phyloP scores from a whole-genome alignment of 1,140 invertebrate species.

The Drosophila mayri region DNA sequence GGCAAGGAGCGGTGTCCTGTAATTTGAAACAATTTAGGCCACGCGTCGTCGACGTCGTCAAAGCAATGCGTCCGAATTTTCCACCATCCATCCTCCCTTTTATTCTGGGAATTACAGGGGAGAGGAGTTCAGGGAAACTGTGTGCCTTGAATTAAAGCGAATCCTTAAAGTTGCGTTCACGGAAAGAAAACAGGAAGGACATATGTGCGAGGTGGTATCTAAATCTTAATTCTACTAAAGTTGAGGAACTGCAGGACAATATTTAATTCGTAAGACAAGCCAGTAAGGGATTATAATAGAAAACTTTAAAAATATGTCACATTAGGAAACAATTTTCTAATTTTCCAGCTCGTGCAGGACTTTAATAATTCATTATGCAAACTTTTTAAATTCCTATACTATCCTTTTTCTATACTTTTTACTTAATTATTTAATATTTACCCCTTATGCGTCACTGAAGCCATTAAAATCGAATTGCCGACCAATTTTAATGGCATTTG shows the following conservation, averaged over 20 bases:
- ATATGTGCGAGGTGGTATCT: background rate
- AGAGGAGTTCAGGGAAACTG: conserved; percentile 1
- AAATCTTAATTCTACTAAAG: too few species aligned
- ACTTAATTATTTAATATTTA: conserved; percentile 3
- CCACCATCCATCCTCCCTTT: conserved; percentile 29
- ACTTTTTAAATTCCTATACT: background rate
- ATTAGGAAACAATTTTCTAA: background rate
- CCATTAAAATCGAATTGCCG: conserved; percentile 8
- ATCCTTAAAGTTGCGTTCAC: conserved; percentile 28
- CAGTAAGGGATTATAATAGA: background rate
- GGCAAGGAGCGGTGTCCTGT: conserved; percentile 60
- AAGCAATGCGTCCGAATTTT: conserved; percentile 21
- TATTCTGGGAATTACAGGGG: conserved; percentile 7
- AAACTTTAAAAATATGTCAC: background rate
- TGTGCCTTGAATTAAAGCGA: conserved; percentile 21
- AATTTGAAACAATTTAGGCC: conserved; percentile 82
- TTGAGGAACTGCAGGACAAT: background rate
- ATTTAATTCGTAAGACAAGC: background rate
- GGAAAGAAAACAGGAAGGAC: conserved; percentile 7
- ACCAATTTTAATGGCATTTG: conserved; percentile 16
- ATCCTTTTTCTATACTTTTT: too few species aligned
- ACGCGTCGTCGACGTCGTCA: conserved; percentile 71
- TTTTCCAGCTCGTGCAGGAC: fast-evolving
- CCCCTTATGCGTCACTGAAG: background rate
- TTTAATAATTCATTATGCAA: background rate